phyloP scores from a whole-genome alignment of 2,888 invertebrate species.

The Papilio protenor region DNA sequence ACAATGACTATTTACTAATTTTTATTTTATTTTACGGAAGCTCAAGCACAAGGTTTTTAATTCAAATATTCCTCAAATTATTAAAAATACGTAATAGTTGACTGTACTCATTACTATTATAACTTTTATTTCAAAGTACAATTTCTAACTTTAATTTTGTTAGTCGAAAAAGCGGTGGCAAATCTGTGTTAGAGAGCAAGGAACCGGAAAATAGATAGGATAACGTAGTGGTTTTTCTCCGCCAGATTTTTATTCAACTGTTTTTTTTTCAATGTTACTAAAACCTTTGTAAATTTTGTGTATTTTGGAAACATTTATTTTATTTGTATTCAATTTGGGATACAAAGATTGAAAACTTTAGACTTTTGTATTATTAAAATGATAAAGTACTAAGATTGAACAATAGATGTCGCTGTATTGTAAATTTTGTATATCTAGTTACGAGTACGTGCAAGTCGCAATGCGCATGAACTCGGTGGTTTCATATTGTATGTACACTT shows the following conservation, averaged over 20 bases:
- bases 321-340: background rate
- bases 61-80: too few species aligned
- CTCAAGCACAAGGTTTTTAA: too few species aligned
- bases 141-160: constrained; percentile 23
- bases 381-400: background rate
- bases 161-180: constrained; percentile 5
- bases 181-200: constrained; percentile 36
- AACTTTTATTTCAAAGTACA: background rate
- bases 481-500: constrained; percentile 21
- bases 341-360: background rate
- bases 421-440: constrained; percentile 25
- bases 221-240: constrained; percentile 13
- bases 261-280: constrained; percentile 8
- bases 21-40: too few species aligned
- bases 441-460: constrained; percentile 29
- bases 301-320: background rate
- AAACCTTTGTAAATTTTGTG: background rate
- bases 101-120: background rate
- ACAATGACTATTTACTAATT: too few species aligned
- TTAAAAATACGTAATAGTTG: too few species aligned
- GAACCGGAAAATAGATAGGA: constrained; percentile 40
- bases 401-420: constrained; percentile 7
- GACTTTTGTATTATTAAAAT: background rate
- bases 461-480: constrained; percentile 26
- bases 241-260: constrained; percentile 16